Evolutionary conservation across 1,140 invertebrate species (phyloP).

Genomic region (Papilio machaon): DNA sequence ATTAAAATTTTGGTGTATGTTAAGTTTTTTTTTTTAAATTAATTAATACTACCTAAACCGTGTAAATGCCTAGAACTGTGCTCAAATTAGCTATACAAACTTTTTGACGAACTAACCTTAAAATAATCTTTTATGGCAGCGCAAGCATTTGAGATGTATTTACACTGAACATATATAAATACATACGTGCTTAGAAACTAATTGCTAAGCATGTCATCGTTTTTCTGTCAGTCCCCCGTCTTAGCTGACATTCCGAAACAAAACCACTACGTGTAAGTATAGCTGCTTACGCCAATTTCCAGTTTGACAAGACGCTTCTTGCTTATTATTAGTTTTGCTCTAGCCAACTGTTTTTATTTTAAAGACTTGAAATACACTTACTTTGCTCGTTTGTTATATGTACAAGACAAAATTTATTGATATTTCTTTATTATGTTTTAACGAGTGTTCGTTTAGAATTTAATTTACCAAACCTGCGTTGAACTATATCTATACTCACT

Average conservation of each 20-base stretch:
- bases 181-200: slow-evolving; percentile 19
- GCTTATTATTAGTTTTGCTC: slow-evolving; percentile 32
- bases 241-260: slow-evolving; percentile 17
- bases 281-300: slow-evolving; percentile 30
- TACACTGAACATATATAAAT: not conserved
- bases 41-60: no score
- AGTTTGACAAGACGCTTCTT: slow-evolving; percentile 24
- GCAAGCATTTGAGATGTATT: not conserved
- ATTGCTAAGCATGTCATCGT: slow-evolving; percentile 8
- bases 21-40: no score
- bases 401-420: not conserved
- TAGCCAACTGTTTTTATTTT: slow-evolving; percentile 31
- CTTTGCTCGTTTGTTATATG: not conserved
- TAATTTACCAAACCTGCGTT: no score
- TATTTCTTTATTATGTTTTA: not conserved
- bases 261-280: slow-evolving; percentile 29
- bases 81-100: no score
- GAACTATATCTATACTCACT: no score
- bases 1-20: not conserved
- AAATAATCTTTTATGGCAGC: not conserved
- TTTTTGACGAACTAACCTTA: not conserved
- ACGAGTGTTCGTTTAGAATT: not conserved
- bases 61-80: no score
- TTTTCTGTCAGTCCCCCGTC: slow-evolving; percentile 16
- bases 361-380: not conserved